phyloP scores from a whole-genome alignment of 2,113 vertebrate genomes.

The Narcine bancroftii region DNA sequence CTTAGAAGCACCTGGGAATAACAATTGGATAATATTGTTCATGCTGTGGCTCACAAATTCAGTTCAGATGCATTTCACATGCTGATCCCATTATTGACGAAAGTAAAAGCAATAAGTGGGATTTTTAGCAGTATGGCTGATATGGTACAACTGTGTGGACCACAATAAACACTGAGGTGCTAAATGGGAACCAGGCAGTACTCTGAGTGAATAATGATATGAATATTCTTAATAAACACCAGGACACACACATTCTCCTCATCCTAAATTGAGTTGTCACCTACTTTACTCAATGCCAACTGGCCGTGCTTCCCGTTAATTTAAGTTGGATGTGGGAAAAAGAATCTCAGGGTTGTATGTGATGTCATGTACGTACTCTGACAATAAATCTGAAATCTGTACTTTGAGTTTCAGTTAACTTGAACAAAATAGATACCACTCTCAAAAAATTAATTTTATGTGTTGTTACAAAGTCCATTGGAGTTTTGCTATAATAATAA shows the following conservation, averaged over 20 bases:
- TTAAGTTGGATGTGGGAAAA: too few species aligned
- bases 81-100: neutral
- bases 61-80: neutral
- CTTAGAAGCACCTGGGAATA: neutral
- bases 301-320: too few species aligned
- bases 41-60: neutral
- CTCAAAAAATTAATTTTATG: neutral
- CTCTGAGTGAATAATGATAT: neutral
- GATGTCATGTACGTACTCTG: too few species aligned
- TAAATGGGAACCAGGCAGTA: neutral
- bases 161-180: neutral
- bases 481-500: neutral
- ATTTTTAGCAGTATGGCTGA: neutral
- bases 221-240: neutral
- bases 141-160: neutral
- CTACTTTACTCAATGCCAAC: neutral
- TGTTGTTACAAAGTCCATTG: neutral
- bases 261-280: neutral
- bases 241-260: neutral
- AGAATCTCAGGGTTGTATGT: too few species aligned
- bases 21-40: neutral
- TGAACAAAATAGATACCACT: neutral
- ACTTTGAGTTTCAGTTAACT: neutral
- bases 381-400: too few species aligned
- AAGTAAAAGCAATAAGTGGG: neutral